Evolutionary conservation across 1,140 invertebrate species (phyloP).

Genomic region (Bombus affinis): DNA sequence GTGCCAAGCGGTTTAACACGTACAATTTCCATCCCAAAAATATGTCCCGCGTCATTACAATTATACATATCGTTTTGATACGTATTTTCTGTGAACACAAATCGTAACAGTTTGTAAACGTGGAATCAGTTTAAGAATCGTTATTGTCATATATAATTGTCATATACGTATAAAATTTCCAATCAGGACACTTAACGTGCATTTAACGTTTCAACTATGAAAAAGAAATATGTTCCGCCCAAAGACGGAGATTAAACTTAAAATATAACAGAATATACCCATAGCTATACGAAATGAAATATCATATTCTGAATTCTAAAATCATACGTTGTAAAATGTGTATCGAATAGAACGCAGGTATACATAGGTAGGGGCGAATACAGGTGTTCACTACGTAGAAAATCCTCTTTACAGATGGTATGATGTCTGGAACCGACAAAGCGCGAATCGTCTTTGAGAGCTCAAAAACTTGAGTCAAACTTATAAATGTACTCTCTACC

Average conservation of each 20-base stretch:
- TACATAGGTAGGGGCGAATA: conserved; percentile 7
- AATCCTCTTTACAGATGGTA: conserved; percentile 64
- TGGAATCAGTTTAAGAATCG: too few species aligned
- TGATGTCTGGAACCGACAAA: conserved; percentile 27
- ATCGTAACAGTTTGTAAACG: too few species aligned
- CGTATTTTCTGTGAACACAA: too few species aligned
- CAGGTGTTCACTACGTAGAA: conserved; percentile 45
- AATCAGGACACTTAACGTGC: neutral
- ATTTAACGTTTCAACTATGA: neutral
- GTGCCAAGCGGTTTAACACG: neutral
- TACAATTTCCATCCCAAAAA: neutral
- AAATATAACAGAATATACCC: neutral
- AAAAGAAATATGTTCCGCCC: neutral
- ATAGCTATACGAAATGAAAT: neutral
- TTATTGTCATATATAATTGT: neutral
- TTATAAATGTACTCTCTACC: conserved; percentile 26
- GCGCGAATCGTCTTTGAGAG: conserved; percentile 47
- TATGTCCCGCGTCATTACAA: neutral
- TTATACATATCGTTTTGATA: neutral
- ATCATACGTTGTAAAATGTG: neutral
- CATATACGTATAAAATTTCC: neutral
- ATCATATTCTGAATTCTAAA: neutral
- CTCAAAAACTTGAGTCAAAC: conserved; percentile 46
- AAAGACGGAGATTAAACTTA: neutral
- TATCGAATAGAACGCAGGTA: neutral